These are phyloP conservation scores for Spodoptera littoralis DNA, from an alignment of 2,888 invertebrate species.

Conservation along the genomic window DNA sequence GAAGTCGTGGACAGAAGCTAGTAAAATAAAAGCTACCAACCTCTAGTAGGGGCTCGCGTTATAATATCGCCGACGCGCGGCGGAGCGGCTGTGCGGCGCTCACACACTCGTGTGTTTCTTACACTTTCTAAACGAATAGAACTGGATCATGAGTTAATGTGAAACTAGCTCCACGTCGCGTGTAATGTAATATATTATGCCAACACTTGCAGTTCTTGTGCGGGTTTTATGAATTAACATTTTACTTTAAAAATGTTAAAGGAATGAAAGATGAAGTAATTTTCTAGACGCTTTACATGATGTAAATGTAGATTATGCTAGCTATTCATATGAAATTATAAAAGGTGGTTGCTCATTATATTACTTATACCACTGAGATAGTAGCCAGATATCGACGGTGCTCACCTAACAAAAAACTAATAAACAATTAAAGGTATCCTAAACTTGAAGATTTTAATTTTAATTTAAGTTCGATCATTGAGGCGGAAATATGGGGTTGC, in stretches of 20 bases:
- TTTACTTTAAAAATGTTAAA: not conserved
- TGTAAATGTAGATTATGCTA: no score
- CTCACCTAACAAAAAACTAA: no score
- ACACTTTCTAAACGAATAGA: constrained; percentile 59
- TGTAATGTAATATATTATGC: constrained; percentile 1
- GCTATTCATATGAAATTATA: no score
- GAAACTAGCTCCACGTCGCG: constrained; percentile 57
- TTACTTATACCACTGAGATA: no score
- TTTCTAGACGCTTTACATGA: no score
- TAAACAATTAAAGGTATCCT: no score
- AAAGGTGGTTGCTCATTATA: no score
- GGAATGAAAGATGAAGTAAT: not conserved
- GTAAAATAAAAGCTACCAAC: constrained; percentile 7
- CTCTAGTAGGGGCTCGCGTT: constrained; percentile 38
- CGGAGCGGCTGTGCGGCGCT: constrained; percentile 9
- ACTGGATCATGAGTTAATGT: constrained; percentile 59
- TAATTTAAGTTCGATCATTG: no score
- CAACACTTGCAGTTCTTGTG: constrained; percentile 20
- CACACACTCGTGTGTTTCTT: constrained; percentile 21
- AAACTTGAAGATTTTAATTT: no score
- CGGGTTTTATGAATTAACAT: constrained; percentile 2
- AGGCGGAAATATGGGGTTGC: no score
- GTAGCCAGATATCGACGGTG: no score
- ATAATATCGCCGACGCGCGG: constrained; percentile 26
- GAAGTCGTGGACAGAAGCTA: no score